Base-by-base conservation (phyloP, 1,140 invertebrate species). In the Ceratosolen solmsi region DNA sequence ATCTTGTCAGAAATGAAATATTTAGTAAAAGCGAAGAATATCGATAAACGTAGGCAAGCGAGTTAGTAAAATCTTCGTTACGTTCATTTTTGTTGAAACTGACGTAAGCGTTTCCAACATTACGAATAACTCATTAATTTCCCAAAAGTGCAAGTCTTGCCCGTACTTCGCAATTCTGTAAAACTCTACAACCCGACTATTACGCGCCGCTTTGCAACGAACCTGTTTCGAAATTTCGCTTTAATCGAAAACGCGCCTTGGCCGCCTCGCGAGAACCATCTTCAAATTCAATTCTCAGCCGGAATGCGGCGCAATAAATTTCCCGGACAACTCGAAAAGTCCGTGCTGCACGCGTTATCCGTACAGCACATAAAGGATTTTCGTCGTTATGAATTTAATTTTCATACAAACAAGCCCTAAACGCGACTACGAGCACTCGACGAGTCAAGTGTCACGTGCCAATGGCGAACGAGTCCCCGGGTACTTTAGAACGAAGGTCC, bases 381-480 rank as follows among this genome's bases (percentile, higher is more conserved):
- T 86, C 49, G 87, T 86, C 85, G 89, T 90, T 90, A 89, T 88
- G 89, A 90, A 91, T 91, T 90, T 90, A 89, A 91, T 90, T 90
- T 89, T 90, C 89, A 85, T 89, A 86, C 88, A 90, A 90, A 89
- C 87, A 89, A 86, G 78, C 85, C 84, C 60, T 75, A 70, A 68
- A 85, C 75, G 70, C 76, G 75, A 46, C 82, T 49, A 68, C 70
- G 76, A 82, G 76, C 74, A 80, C 82, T 86, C 84, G 80, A 84
- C 83, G 77, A 84, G 80, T 54, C 49, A 63, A 85, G 84, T 84
- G 82, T 82, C 84, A 84, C 84, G 85, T 84, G 85, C 86, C 84
- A 85, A 86, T 84, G 85, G 56, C 36, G 20, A 75, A 30, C 33
- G 36, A 71, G 54, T 36, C 17, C 46, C 46, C 46, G 4, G 20